Base-by-base conservation (phyloP, 2,888 invertebrate species). In the Crepidodera aurea region DNA sequence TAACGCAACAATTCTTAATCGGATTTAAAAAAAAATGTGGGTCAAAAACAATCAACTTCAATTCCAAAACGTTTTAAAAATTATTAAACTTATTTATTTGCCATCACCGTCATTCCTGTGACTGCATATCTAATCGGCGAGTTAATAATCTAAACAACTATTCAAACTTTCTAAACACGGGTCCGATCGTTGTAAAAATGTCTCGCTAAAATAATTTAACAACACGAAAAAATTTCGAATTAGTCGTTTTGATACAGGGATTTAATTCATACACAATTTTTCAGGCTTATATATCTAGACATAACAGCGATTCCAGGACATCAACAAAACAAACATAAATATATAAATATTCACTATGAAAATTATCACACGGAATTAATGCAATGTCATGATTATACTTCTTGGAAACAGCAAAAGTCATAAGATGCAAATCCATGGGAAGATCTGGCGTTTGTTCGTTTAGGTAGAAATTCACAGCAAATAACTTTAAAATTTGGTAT, bases 301-400 rank as follows among this genome's bases (percentile, higher is more conserved):
- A 64, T 50, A 60, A 59, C 55, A 63, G 16, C 55, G 60, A 51
- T 44, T 46, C 44, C 48, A 44, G 32, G 50, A 32, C 53, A 60
- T 63, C 53, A 51, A 63, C 59, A 42, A 60, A 60, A 64, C 48
- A 60, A 64, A 60, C 64, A 60, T 29, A 29, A 29, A 29, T 29
- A 64, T 64, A 64, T 59, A 60, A 60, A 64, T 53, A 40, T 51
- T 50, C 55, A 51, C 32, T 60, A 59, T 63, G 39, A 63, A 64
- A 60, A 56, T 64, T 60, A 64, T 64, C 64, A 57, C 60, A 57
- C 56, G 60, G 53, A 64, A 53, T 60, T 6, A 29, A 29, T 57
- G 64, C 64, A 60, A 27, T 51, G 60, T 64, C 64, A 60, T 56
- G 50, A 27, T 5, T 58, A 48, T 51, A 46, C 10, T 64, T 64